Evolutionary conservation across 2,888 invertebrate genomes (phyloP), one percentile per base, ranked within the genome.

Genomic region (Euproctis similis): DNA sequence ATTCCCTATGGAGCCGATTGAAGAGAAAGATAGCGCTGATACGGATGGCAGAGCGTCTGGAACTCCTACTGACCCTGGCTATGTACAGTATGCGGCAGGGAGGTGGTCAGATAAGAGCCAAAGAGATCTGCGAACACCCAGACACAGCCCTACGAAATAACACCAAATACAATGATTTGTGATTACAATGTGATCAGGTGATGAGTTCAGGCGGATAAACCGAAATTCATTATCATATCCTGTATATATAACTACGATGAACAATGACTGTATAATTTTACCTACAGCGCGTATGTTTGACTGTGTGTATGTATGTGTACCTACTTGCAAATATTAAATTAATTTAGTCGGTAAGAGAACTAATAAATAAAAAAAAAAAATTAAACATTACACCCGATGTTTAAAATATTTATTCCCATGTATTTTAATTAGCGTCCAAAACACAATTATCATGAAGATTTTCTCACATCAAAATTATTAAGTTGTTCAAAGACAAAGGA

Each of bases 61-160:
- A n/a, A 87, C 89, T 1, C 90, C 92, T 1, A 88, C 87, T 0
- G 91, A 92, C 62, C 91, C 91, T 0, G 92, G 92, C 2, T 92
- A 88, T 49, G 92, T 92, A 1, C 88, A 90, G 52, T 91, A 91
- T 55, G 87, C 90, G 0, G 92, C 90, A 1, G 88, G 87, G 38
- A 86, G 88, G 46, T 92, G 92, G 92, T 86, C 87, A 0, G 84
- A 85, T 23, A 81, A 77, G 26, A 51, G 17, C 7, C 26, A 42
- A 13, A 34, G 81, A 12, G 86, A 81, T 50, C 57, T 85, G 4
- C 85, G 87, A 45, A 89, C 90, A 1, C 89, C 90, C 1, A 59
- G 86, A 40, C 86, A 86, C 36, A 87, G 87, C 54, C 87, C 86
- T 2, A 84, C 84, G 7, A 53, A 53, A 28, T 52, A 50, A 12